These are phyloP conservation scores for Platichthys stellatus DNA, from an alignment of 2,113 vertebrate genomes.

Conservation along the genomic window DNA sequence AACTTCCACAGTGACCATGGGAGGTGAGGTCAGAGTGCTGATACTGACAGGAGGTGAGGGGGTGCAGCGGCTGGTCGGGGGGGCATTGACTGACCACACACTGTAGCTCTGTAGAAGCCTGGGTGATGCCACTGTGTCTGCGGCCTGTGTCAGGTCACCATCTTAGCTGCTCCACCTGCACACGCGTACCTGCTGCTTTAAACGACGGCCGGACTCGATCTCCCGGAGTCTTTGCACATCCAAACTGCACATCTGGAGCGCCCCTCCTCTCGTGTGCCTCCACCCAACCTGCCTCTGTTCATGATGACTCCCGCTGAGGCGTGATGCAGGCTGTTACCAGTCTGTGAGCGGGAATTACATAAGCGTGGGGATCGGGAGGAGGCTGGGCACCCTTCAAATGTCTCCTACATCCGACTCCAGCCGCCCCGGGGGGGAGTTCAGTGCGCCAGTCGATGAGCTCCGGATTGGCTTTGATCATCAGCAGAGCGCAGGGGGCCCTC, in stretches of 20 bases:
- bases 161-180: slow-evolving; percentile 30
- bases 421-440: slow-evolving; percentile 37
- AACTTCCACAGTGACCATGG: slow-evolving; percentile 53
- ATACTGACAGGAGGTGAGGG: slow-evolving; percentile 69
- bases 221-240: neutral
- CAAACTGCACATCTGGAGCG: slow-evolving; percentile 20
- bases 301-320: slow-evolving; percentile 38
- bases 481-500: slow-evolving; percentile 38
- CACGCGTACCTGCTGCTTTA: neutral
- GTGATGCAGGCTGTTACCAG: slow-evolving; percentile 60
- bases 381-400: slow-evolving; percentile 66
- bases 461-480: slow-evolving; percentile 76
- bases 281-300: slow-evolving; percentile 38
- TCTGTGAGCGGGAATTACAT: slow-evolving; percentile 67
- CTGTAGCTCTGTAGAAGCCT: slow-evolving; percentile 35
- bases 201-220: slow-evolving; percentile 2
- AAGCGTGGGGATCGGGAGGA: slow-evolving; percentile 53
- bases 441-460: slow-evolving; percentile 58
- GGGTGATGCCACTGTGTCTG: slow-evolving; percentile 47
- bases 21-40: slow-evolving; percentile 66
- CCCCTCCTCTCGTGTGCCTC: slow-evolving; percentile 17
- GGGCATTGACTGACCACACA: slow-evolving; percentile 43
- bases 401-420: slow-evolving; percentile 58
- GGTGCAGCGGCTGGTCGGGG: slow-evolving; percentile 30
- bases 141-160: slow-evolving; percentile 42